phyloP scores from a whole-genome alignment of 92 coral and sea anemone genomes.

The Ricordea florida region DNA sequence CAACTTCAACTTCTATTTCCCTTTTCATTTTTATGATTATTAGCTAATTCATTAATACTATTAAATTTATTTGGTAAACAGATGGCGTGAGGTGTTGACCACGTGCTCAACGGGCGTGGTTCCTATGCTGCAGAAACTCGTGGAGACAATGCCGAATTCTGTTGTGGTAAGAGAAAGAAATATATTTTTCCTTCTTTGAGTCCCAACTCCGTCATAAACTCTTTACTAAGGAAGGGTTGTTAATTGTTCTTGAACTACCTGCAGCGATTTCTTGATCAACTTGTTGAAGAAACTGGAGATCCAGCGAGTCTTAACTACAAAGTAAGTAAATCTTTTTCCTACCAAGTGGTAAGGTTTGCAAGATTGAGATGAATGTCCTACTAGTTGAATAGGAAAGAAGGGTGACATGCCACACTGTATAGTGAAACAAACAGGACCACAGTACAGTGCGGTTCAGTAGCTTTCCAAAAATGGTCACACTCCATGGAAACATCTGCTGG shows the following conservation, averaged over 20 bases:
- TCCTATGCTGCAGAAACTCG: constrained; percentile 66
- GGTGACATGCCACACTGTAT: no score
- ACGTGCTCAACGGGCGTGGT: constrained; percentile 77
- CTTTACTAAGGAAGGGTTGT: no score
- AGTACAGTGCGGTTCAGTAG: no score
- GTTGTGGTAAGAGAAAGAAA: constrained; percentile 4
- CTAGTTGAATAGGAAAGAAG: no score
- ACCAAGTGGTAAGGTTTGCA: no score
- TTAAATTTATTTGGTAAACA: not conserved
- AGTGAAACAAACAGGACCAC: no score
- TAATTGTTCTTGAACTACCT: not conserved
- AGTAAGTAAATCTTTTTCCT: not conserved
- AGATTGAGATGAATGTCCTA: no score
- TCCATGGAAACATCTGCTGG: not conserved
- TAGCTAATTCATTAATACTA: no score
- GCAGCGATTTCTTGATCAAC: constrained; percentile 64
- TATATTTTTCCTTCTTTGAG: not conserved
- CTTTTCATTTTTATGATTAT: no score
- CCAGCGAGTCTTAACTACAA: constrained; percentile 46
- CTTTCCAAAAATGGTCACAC: no score
- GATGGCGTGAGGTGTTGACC: constrained; percentile 84
- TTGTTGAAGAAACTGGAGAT: constrained; percentile 64
- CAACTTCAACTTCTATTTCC: no score
- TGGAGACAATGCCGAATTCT: constrained; percentile 72
- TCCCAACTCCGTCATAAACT: no score